Base-by-base conservation (phyloP, 1,140 invertebrate species). In the Pseudomyrmex gracilis region DNA sequence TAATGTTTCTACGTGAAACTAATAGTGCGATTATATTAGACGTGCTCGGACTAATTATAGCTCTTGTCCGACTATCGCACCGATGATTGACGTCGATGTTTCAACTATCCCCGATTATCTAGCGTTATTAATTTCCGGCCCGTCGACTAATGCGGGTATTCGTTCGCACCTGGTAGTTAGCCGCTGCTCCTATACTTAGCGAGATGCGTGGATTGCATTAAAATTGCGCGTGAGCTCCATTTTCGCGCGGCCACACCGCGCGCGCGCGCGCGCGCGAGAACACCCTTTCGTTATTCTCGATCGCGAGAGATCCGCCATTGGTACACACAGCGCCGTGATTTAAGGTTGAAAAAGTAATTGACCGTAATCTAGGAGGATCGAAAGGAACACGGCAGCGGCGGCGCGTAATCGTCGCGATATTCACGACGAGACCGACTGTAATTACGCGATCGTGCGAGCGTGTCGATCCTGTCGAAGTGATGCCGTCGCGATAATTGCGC, bases 401-500 rank as follows among this genome's bases (percentile, higher is more conserved):
- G 60, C 9, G 60, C 9, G 15, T 76, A 53, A 64, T 76, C 22
- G 73, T 76, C 73, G 58, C 58, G 24, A 76, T 76, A 17, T 13
- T 17, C 15, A 43, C n/a, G 57, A 53, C 64, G n/a, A 47, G 15
- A 20, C 47, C 43, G 22, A 22, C 15, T 34, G 78, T 67, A 88
- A 88, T 88, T 88, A 88, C 63, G 73, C 77, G 70, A 87, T 84
- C 85, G 57, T 84, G 60, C 45, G 82, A 66, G 77, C 60, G 71
- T 67, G 63, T 49, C 77, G 70, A n/a, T 53, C 64, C 8, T 13
- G 43, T 66, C 47, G 53, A 8, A 24, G 34, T 2, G 60, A 66
- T 47, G 57, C 78, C 83, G 84, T 85, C 78, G 73, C 57, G 71
- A 85, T 90, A 90, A 90, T 90, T 90, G 86, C 86, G 70, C 61